Evolutionary conservation across 1,140 invertebrate species (phyloP).

Genomic region (Venturia canescens): DNA sequence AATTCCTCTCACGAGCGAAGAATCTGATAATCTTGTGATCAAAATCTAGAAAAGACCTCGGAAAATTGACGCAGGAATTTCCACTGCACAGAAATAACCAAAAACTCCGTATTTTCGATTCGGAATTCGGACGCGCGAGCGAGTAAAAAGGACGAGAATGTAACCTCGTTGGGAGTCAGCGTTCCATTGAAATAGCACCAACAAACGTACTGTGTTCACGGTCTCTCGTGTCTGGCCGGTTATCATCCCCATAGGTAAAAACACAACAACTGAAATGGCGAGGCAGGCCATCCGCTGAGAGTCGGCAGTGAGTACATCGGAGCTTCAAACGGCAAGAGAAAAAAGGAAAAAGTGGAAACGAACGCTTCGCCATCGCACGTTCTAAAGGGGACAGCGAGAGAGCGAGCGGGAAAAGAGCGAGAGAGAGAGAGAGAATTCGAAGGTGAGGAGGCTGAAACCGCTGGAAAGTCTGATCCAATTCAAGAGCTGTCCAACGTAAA

Average conservation of each 20-base stretch:
- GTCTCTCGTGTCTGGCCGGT: constrained; percentile 49
- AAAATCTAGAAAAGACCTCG: too few species aligned
- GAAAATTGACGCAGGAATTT: too few species aligned
- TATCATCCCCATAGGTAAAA: constrained; percentile 45
- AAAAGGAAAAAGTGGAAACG: not conserved
- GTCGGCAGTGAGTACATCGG: constrained; percentile 42
- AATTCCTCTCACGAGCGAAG: too few species aligned
- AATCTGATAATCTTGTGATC: too few species aligned
- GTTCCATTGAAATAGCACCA: not conserved
- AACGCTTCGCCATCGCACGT: constrained; percentile 49
- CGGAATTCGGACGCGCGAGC: too few species aligned
- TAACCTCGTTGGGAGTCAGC: not conserved
- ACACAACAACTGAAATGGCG: not conserved
- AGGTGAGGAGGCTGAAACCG: not conserved
- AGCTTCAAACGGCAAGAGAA: not conserved
- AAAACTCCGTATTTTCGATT: too few species aligned
- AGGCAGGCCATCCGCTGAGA: constrained; percentile 43
- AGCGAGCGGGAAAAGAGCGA: too few species aligned
- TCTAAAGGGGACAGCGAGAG: constrained; percentile 28
- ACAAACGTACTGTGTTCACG: not conserved
- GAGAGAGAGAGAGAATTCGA: not conserved
- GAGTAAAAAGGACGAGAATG: not conserved
- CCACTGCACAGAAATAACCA: too few species aligned
- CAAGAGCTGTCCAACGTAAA: constrained; percentile 60
- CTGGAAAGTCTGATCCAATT: constrained; percentile 58